Evolutionary conservation across 2,113 vertebrate genomes (phyloP).

Genomic region (Neogobius melanostomus): DNA sequence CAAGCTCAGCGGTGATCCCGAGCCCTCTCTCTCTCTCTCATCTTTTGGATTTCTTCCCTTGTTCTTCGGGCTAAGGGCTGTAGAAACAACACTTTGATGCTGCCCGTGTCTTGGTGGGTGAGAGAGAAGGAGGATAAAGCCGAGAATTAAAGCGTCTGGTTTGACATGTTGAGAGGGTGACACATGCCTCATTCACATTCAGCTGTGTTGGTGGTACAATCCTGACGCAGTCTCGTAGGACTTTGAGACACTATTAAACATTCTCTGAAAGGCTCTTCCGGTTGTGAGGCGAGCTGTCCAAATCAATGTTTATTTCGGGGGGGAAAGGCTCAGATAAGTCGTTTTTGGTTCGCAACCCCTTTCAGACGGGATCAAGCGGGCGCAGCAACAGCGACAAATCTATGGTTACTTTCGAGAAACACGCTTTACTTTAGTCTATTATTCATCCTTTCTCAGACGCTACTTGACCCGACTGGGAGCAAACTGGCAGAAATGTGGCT

Average conservation of each 20-base stretch:
- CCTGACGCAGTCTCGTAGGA: background rate
- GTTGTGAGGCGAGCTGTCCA: background rate
- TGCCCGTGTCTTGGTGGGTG: slow-evolving; percentile 18
- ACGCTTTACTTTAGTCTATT: no score
- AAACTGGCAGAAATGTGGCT: no score
- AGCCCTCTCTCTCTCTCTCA: background rate
- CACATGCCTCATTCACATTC: slow-evolving; percentile 2
- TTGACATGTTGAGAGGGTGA: slow-evolving; percentile 25
- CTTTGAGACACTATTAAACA: background rate
- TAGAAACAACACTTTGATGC: slow-evolving; percentile 17
- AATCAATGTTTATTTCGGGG: background rate
- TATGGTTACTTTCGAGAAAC: no score
- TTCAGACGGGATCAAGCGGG: background rate
- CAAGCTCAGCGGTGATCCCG: slow-evolving; percentile 23
- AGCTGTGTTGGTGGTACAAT: background rate
- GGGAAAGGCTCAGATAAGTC: background rate
- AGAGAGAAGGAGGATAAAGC: slow-evolving; percentile 12
- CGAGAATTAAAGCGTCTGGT: slow-evolving; percentile 15
- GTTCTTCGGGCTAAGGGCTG: slow-evolving; percentile 24
- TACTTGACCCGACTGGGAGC: no score
- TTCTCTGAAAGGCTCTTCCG: background rate
- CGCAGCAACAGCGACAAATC: no score
- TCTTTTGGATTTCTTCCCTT: slow-evolving; percentile 27
- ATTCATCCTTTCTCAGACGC: no score
- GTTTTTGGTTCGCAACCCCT: background rate